Evolutionary conservation across 2,888 invertebrate genomes (phyloP), one percentile per base, ranked within the genome.

Genomic region (Trisateles emortualis): DNA sequence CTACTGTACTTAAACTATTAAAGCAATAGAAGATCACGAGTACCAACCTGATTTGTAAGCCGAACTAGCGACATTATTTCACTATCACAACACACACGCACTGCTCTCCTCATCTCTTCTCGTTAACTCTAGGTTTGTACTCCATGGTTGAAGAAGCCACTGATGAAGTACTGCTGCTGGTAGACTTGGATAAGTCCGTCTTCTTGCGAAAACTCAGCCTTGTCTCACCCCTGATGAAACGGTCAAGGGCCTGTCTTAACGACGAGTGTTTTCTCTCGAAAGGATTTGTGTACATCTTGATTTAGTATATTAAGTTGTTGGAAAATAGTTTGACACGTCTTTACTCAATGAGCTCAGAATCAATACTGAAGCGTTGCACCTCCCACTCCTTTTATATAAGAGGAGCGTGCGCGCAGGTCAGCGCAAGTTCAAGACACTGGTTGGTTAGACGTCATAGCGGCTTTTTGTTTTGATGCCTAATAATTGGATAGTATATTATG

Each of bases 241-340:
- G 94, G 79, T 95, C 95, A 72, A 95, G 86, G 74, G 94, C 93
- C 78, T 95, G 95, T 70, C 95, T 93, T 78, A 95, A 91, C 50
- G 94, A 94, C 11, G 95, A 95, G 80, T 95, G 95, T 71, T 95
- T 95, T 67, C 95, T 93, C 67, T 95, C 95, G 79, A 95, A 95
- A 48, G 95, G 95, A 81, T 95, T 95, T 56, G 95, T 95, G 74
- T 94, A 95, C 95, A 95, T 95, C 69, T 85, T 92, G 53, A 29
- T 6, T 45, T 41, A 29, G n/a, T 45, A 48, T 16, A n/a, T n/a
- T n/a, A 17, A 45, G 41, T 57, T 39, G 24, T 46, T 56, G 52
- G 11, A 17, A 2, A 47, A 32, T 46, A 16, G 16, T 24, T 61
- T 40, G 58, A 73, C 60, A 75, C 86, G 88, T 84, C 69, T 68